Evolutionary conservation across 2,113 vertebrate genomes (phyloP).

Genomic region (Zosterops japonicus): DNA sequence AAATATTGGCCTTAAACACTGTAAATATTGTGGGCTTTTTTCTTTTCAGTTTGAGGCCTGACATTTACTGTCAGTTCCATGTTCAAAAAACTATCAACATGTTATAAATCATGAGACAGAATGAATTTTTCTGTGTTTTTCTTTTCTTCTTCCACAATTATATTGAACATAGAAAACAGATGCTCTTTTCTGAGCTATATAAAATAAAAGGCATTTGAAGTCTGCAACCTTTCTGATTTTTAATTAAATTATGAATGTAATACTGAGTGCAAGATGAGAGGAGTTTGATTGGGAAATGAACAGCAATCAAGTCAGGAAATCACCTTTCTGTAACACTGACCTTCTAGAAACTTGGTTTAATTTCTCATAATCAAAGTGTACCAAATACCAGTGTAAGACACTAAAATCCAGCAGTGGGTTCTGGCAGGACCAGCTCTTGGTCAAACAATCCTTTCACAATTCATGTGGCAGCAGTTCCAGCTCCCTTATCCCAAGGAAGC

Average conservation of each 20-base stretch:
- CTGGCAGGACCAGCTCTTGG: constrained; percentile 81
- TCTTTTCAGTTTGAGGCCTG: constrained; percentile 80
- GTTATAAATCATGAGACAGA: constrained; percentile 50
- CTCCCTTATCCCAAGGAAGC: constrained; percentile 28
- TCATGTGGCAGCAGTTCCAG: constrained; percentile 67
- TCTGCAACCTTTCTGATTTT: not conserved
- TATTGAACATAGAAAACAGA: constrained; percentile 47
- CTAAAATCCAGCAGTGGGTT: constrained; percentile 83
- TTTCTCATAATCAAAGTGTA: not conserved
- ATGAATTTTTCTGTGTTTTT: constrained; percentile 32
- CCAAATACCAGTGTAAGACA: constrained; percentile 75
- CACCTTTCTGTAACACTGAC: not conserved
- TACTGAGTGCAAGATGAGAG: not conserved
- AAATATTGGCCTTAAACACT: constrained; percentile 74
- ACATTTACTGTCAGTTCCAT: constrained; percentile 78
- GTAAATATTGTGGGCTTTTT: constrained; percentile 65
- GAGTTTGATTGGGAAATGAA: not conserved
- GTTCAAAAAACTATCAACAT: constrained; percentile 75
- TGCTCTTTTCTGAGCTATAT: constrained; percentile 28
- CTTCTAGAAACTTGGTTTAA: not conserved
- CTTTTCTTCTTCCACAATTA: constrained; percentile 52
- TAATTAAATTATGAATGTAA: not conserved
- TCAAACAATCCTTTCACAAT: constrained; percentile 84
- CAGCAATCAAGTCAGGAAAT: not conserved
- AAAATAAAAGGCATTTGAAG: constrained; percentile 24